Evolutionary conservation across 2,888 invertebrate genomes (phyloP).

Genomic region (Phrixothrix hirtus): DNA sequence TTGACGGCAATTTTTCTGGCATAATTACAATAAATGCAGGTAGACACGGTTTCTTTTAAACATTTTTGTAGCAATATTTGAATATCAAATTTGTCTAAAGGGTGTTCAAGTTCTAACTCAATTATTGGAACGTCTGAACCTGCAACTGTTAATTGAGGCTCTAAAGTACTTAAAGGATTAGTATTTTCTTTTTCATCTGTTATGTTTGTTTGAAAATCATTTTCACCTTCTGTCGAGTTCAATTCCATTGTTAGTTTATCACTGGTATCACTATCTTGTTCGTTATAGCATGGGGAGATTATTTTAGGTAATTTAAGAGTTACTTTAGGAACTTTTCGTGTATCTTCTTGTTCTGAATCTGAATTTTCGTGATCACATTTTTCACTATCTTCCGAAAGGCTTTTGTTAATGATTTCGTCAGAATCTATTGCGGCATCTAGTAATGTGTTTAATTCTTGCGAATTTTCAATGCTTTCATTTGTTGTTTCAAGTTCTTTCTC

Average conservation of each 20-base stretch:
- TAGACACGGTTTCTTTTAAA: slow-evolving; percentile 67
- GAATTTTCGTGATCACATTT: too few species aligned
- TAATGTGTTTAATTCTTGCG: neutral
- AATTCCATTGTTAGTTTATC: slow-evolving; percentile 64
- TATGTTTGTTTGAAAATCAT: too few species aligned
- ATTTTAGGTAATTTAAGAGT: slow-evolving; percentile 63
- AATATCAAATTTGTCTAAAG: slow-evolving; percentile 74
- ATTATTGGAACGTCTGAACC: slow-evolving; percentile 67
- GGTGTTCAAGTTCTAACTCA: slow-evolving; percentile 73
- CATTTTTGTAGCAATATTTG: slow-evolving; percentile 75
- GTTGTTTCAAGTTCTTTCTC: slow-evolving; percentile 10
- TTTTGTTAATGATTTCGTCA: neutral
- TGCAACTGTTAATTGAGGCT: slow-evolving; percentile 55
- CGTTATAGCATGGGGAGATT: slow-evolving; percentile 43
- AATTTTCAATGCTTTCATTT: neutral
- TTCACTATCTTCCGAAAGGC: neutral
- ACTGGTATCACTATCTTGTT: slow-evolving; percentile 60
- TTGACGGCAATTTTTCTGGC: slow-evolving; percentile 83
- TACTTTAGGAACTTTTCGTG: slow-evolving; percentile 67
- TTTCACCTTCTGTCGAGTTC: slow-evolving; percentile 53
- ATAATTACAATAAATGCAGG: slow-evolving; percentile 85
- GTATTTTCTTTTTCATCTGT: slow-evolving; percentile 43
- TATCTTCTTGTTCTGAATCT: slow-evolving; percentile 38
- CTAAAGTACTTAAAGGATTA: slow-evolving; percentile 43
- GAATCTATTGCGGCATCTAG: neutral